These are phyloP conservation scores for Salvelinus alpinus DNA, from an alignment of 2,113 vertebrate species.

Conservation along the genomic window DNA sequence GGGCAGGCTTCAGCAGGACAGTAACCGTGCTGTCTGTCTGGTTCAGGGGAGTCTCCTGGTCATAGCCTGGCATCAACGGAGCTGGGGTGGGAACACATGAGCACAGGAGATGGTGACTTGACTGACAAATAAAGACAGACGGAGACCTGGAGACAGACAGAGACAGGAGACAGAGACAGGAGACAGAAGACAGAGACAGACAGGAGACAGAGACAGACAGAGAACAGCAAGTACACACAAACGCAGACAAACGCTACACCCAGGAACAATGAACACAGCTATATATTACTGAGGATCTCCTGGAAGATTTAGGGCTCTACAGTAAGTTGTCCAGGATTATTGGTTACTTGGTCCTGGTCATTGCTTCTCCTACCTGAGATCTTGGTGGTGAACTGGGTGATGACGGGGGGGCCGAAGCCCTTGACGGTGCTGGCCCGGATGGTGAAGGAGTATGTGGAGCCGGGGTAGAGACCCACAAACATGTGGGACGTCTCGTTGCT, in stretches of 20 bases:
- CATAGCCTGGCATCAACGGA: conserved; percentile 94
- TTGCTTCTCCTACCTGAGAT: conserved; percentile 85
- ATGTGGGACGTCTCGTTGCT: conserved; percentile 93
- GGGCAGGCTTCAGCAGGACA: conserved; percentile 90
- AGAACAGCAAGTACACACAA: not conserved
- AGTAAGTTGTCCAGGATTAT: not conserved
- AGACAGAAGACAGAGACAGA: not conserved
- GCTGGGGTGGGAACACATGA: conserved; percentile 71
- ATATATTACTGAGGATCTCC: too few species aligned
- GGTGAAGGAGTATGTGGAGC: conserved; percentile 96
- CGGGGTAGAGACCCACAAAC: conserved; percentile 89
- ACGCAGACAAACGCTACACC: not conserved
- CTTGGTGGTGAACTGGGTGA: conserved; percentile 93
- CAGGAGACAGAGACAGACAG: not conserved
- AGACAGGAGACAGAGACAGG: not conserved
- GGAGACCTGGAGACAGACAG: not conserved
- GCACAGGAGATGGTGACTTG: not conserved
- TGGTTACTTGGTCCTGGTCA: not conserved
- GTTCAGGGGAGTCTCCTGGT: conserved; percentile 92
- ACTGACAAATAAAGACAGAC: conserved; percentile 1
- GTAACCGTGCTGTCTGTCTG: conserved; percentile 95
- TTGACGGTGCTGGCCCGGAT: conserved; percentile 93
- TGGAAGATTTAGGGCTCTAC: too few species aligned
- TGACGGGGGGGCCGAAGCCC: conserved; percentile 89
- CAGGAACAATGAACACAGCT: too few species aligned